These are phyloP conservation scores for Ciconia stormi DNA, from an alignment of 2,113 vertebrate species.

Conservation along the genomic window DNA sequence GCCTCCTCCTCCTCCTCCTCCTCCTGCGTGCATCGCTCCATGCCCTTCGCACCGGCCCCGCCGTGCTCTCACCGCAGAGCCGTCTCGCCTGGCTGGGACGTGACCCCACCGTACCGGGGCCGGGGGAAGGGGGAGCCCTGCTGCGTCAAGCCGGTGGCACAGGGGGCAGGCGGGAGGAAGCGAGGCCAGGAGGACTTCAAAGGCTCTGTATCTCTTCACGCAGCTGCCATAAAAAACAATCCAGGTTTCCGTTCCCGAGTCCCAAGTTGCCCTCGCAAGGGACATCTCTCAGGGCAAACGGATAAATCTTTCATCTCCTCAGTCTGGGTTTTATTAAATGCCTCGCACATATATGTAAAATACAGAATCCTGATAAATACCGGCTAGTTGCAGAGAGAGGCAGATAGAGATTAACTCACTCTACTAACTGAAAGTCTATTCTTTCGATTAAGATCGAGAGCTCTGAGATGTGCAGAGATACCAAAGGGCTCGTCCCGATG, in stretches of 20 bases:
- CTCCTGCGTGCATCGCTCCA: not conserved
- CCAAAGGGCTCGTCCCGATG: not conserved
- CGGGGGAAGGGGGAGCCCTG: not conserved
- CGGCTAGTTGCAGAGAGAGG: not conserved
- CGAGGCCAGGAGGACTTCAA: slow-evolving; percentile 14
- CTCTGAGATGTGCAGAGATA: not conserved
- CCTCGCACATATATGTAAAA: slow-evolving; percentile 40
- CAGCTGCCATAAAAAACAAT: slow-evolving; percentile 63
- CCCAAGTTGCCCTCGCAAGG: slow-evolving; percentile 48
- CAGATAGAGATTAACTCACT: not conserved
- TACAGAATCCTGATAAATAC: slow-evolving; percentile 14
- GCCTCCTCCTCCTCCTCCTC: not conserved
- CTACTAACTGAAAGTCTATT: not conserved
- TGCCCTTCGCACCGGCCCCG: not conserved
- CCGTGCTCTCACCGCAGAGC: not conserved
- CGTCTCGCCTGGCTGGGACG: not conserved
- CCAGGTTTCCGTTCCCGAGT: slow-evolving; percentile 60
- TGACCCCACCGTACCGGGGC: not conserved
- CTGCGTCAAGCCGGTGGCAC: not conserved
- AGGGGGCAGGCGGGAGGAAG: not conserved
- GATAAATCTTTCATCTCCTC: slow-evolving; percentile 70
- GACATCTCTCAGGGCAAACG: slow-evolving; percentile 60
- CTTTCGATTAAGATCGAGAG: not conserved
- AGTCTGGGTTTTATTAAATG: slow-evolving; percentile 62
- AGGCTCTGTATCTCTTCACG: slow-evolving; percentile 46